These are phyloP conservation scores for Podilymbus podiceps DNA, from an alignment of 2,113 vertebrate genomes.

Conservation along the genomic window DNA sequence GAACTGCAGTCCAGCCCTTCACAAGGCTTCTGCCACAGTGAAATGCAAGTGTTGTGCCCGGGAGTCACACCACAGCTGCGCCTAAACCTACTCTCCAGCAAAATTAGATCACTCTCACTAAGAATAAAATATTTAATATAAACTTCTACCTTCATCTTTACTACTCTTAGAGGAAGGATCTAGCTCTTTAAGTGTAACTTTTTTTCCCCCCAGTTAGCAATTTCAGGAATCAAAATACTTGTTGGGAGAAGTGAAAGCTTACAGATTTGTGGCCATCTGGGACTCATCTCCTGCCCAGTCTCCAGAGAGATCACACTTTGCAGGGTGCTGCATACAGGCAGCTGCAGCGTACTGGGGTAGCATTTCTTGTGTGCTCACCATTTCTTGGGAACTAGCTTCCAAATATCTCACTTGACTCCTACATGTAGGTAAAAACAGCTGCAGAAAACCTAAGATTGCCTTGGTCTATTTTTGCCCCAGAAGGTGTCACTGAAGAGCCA, in stretches of 20 bases:
- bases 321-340: background rate
- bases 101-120: background rate
- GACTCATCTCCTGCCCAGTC: background rate
- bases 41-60: background rate
- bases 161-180: background rate
- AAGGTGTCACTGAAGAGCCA: slow-evolving; percentile 64
- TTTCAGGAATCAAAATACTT: background rate
- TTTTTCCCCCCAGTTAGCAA: background rate
- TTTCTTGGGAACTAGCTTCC: background rate
- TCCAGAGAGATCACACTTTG: background rate
- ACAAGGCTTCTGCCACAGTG: background rate
- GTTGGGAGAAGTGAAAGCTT: background rate
- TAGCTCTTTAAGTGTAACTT: background rate
- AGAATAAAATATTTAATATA: background rate
- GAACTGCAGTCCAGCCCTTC: background rate
- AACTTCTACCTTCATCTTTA: background rate
- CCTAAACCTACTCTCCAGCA: background rate
- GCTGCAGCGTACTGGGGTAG: background rate
- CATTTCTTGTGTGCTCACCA: background rate
- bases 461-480: slow-evolving; percentile 27
- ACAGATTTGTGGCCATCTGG: background rate
- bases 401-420: background rate
- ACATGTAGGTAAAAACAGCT: background rate
- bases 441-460: background rate
- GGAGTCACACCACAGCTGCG: background rate